Evolutionary conservation across 2,797 vertebrate genomes (phyloP), one percentile per base, ranked within the genome.

Genomic region (Pygocentrus nattereri): DNA sequence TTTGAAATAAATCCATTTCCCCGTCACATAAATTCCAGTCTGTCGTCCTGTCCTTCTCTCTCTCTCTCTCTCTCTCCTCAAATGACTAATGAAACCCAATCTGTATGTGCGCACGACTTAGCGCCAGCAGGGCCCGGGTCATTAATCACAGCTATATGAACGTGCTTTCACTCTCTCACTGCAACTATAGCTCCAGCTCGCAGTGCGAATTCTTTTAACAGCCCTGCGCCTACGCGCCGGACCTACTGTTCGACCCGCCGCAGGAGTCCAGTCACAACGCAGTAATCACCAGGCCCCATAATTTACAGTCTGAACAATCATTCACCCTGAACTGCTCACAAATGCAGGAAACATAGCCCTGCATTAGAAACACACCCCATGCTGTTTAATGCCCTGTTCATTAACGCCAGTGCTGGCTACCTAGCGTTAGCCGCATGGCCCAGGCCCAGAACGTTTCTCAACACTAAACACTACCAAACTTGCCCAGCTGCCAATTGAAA

Each of bases 1-100:
- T 54, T 54, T 54, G 19, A 21, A 19, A 54, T 21, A 13, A 21
- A 54, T 54, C 21, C 50, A 54, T 58, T 23, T 58, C 54, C 49
- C 54, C 23, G 7, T 59, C 23, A 54, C 50, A 54, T 54, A 54
- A 54, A 54, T 54, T 5, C 16, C 18, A 19, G 5, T 59, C 58
- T 25, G n/a, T 27, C 58, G 3, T 23, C n/a, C 58, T 12, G 11
- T 27, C 23, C 3, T n/a, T 54, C 52, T 21, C 2, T 54, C 19
- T 54, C 50, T 52, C 50, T 52, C 50, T 30, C 8, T 49, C 71
- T 31, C 34, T 15, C 25, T 71, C 25, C 87, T 88, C 85, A 91
- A 90, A 91, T 89, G 90, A 92, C 91, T 88, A 88, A 82, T 87
- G 87, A 83, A 90, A 89, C 87, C 90, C 86, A 82, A 87, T 88